Conservation (phyloP, 2,113 vertebrate genomes). For the Myanophis thanlyinensis region DNA sequence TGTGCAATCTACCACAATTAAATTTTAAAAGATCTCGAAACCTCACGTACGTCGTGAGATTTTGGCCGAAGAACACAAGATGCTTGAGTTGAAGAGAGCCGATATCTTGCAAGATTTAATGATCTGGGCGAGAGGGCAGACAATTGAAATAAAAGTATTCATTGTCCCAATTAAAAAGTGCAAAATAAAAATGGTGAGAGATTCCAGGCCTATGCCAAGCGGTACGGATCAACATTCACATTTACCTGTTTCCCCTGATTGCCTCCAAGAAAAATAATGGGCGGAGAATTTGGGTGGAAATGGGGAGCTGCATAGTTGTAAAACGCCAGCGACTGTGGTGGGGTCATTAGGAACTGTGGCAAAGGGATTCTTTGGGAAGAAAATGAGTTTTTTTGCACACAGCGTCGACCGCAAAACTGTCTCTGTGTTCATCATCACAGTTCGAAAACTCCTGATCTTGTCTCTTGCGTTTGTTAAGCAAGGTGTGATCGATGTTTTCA, state of each 20-base stretch:
- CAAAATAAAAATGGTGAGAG: constrained; percentile 8
- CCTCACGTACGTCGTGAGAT: not conserved
- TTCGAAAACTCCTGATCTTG: constrained; percentile 59
- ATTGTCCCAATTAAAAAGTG: constrained; percentile 48
- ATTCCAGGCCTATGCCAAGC: not conserved
- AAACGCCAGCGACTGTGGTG: not conserved
- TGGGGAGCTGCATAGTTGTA: not conserved
- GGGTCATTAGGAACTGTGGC: constrained; percentile 41
- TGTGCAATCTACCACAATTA: not conserved
- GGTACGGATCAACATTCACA: not conserved
- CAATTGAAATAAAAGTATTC: not conserved
- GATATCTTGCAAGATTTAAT: not conserved
- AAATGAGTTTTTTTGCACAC: constrained; percentile 71
- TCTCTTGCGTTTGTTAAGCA: constrained; percentile 88
- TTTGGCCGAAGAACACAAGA: not conserved
- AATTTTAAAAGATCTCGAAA: not conserved
- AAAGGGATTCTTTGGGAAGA: constrained; percentile 42
- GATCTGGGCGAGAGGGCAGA: not conserved
- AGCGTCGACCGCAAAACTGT: constrained; percentile 46
- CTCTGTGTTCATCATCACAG: constrained; percentile 51
- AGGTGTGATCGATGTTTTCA: constrained; percentile 69
- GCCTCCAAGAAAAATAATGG: constrained; percentile 32
- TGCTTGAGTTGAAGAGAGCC: not conserved
- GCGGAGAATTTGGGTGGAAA: not conserved
- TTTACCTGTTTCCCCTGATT: not conserved